Percentiles rank a stretch among this genome's conserved stretches.
phyloP scores from a whole-genome alignment of 1,140 invertebrate species.

The Leguminivora glycinivorella region DNA sequence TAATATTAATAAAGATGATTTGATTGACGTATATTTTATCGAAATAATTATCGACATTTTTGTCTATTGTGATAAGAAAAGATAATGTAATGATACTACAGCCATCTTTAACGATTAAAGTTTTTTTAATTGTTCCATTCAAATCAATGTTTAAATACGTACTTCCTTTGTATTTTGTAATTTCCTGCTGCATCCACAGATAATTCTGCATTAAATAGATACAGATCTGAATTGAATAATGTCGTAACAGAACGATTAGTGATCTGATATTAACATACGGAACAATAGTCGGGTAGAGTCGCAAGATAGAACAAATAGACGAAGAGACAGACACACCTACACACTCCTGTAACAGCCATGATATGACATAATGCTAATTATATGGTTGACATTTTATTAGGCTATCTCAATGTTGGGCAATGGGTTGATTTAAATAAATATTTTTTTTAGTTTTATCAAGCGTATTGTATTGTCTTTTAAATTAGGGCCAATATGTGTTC shows the following conservation, averaged over 20 bases:
- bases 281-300: slow-evolving; percentile 20
- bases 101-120: background rate
- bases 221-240: slow-evolving; percentile 26
- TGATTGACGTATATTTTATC: no score
- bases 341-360: background rate
- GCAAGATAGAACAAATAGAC: slow-evolving; percentile 16
- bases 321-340: slow-evolving; percentile 17
- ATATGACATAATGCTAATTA: slow-evolving; percentile 22
- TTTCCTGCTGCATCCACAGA: slow-evolving; percentile 23
- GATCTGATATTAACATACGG: slow-evolving; percentile 25
- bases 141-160: slow-evolving; percentile 7
- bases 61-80: background rate
- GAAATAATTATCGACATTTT: background rate
- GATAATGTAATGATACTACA: background rate
- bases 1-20: no score
- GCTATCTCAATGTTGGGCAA: slow-evolving; percentile 14
- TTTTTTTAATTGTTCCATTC: slow-evolving; percentile 6
- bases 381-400: slow-evolving; percentile 7
- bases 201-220: slow-evolving; percentile 24
- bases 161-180: slow-evolving; percentile 18
- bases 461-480: no score
- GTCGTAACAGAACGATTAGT: slow-evolving; percentile 22
- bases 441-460: background rate
- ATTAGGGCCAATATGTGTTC: no score
- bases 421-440: background rate